Evolutionary conservation across 2,888 invertebrate species (phyloP).

Genomic region (Drosophila nr. perissopoda): DNA sequence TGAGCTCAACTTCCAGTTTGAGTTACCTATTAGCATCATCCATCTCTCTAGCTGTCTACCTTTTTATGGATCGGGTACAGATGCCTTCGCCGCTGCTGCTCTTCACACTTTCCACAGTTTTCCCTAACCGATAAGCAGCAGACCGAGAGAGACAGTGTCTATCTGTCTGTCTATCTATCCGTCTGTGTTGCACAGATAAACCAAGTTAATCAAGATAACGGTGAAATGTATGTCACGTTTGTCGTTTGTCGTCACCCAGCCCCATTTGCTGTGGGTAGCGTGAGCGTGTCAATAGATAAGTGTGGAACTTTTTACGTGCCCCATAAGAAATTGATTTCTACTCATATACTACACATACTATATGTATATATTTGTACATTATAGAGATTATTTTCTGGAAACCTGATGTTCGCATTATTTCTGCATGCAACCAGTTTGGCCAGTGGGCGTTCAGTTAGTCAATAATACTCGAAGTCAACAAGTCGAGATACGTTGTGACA

Average conservation of each 20-base stretch:
- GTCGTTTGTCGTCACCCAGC: slow-evolving; percentile 39
- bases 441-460: slow-evolving; percentile 64
- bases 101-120: slow-evolving; percentile 25
- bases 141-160: background rate
- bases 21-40: slow-evolving; percentile 46
- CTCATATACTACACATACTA: background rate
- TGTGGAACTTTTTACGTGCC: slow-evolving; percentile 50
- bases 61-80: slow-evolving; percentile 19
- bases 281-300: slow-evolving; percentile 38
- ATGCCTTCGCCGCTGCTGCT: slow-evolving; percentile 4
- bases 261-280: slow-evolving; percentile 48
- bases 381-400: slow-evolving; percentile 24
- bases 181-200: slow-evolving; percentile 36
- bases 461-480: slow-evolving; percentile 37
- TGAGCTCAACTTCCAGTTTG: slow-evolving; percentile 47
- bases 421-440: slow-evolving; percentile 58
- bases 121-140: slow-evolving; percentile 43
- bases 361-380: background rate
- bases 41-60: slow-evolving; percentile 7
- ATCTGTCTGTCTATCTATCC: slow-evolving; percentile 2
- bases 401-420: slow-evolving; percentile 40
- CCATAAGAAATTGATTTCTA: slow-evolving; percentile 59
- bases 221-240: slow-evolving; percentile 73
- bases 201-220: slow-evolving; percentile 54
- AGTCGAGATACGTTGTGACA: slow-evolving; percentile 34